Evolutionary conservation across 2,888 invertebrate genomes (phyloP), one percentile per base, ranked within the genome.

Genomic region (Deilephila elpenor): DNA sequence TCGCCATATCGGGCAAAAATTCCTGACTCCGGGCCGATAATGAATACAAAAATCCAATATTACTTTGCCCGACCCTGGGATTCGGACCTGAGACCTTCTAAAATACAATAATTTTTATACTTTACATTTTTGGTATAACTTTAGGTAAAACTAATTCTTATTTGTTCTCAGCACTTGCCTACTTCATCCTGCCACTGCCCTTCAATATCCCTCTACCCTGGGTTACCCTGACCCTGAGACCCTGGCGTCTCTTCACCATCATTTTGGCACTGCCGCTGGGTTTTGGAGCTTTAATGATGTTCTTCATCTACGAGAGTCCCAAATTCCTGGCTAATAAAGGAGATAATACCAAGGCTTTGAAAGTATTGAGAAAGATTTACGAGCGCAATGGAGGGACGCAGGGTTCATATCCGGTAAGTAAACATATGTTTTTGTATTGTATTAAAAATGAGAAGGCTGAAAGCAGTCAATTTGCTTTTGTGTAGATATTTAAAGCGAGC

Each of bases 241-340:
- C 97, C 0, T 98, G 98, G 98, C 94, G 97, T 25, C 83, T 97
- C 14, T 96, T 96, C 75, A 89, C 97, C 0, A 88, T 96, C 0
- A 77, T 84, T 0, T 71, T 89, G 74, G 85, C 91, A 0, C 20
- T 87, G 0, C 88, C 89, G 0, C 73, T 91, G 6, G 90, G 88
- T 0, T 51, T 96, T 0, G 95, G 97, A 62, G 95, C 96, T 0
- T 14, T 96, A 0, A 91, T 96, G 74, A 88, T 96, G 56, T 83
- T 92, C 0, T 91, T 88, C 61, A 89, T 96, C 51, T 96, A 97
- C 0, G 98, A 98, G 86, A 97, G 97, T 79, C 97, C 98, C 0
- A 97, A 97, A 86, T 97, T 96, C 84, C 89, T 96, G 73, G 93
- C 96, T 7, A 95, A 96, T 32, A 95, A 95, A 76, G 96, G 96